Conservation (phyloP, 1,140 invertebrate genomes). For the Eciton burchellii region DNA sequence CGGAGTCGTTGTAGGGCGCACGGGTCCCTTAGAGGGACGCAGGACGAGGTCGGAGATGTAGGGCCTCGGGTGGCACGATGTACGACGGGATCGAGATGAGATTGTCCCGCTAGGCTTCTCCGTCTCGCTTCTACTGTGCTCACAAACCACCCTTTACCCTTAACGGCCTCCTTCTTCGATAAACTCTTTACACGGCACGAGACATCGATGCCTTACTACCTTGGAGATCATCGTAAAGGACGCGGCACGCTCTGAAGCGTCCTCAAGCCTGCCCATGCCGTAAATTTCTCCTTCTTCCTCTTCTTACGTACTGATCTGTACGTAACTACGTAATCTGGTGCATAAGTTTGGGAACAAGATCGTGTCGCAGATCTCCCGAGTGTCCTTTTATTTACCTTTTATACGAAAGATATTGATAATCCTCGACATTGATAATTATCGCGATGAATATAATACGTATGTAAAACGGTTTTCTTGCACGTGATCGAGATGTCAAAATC, state of each 20-base stretch:
- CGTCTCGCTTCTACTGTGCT: conserved; percentile 66
- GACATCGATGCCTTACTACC: conserved; percentile 64
- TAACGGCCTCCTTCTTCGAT: conserved; percentile 81
- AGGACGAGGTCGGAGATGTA: conserved; percentile 81
- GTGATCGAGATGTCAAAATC: background rate
- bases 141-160: conserved; percentile 82
- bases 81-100: conserved; percentile 85
- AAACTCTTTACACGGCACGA: conserved; percentile 80
- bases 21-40: conserved; percentile 69
- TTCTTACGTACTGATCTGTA: background rate
- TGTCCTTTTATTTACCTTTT: background rate
- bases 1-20: conserved; percentile 70
- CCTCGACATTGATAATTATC: conserved; percentile 3
- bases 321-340: background rate
- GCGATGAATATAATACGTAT: background rate
- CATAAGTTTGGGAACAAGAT: background rate
- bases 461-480: background rate
- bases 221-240: conserved; percentile 51
- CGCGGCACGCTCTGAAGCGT: conserved; percentile 10
- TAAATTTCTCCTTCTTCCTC: background rate
- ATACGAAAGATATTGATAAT: background rate
- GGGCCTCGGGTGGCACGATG: conserved; percentile 83
- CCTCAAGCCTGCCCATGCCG: background rate
- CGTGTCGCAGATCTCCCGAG: background rate
- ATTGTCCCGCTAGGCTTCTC: conserved; percentile 82